These are phyloP conservation scores for Drosophila leontia DNA, from an alignment of 1,140 invertebrate genomes.

Conservation along the genomic window DNA sequence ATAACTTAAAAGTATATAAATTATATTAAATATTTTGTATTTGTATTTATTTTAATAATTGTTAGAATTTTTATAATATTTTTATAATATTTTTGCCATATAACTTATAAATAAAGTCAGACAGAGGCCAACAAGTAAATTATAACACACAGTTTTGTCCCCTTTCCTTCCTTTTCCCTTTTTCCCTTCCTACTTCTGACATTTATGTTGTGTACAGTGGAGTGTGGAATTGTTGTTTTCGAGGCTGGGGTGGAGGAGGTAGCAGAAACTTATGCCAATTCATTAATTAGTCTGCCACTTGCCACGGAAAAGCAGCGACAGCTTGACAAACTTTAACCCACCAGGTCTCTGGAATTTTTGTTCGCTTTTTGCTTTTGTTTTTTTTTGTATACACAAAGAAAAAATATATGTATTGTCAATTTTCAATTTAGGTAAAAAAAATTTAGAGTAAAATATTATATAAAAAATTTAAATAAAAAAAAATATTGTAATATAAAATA, in stretches of 20 bases:
- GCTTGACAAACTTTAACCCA: slow-evolving; percentile 59
- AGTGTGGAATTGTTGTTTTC: neutral
- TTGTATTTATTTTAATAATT: too few species aligned
- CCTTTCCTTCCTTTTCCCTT: neutral
- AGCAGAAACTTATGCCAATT: slow-evolving; percentile 79
- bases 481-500: too few species aligned
- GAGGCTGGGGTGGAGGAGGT: neutral
- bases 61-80: neutral
- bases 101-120: neutral
- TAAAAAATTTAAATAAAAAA: too few species aligned
- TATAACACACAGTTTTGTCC: slow-evolving; percentile 21
- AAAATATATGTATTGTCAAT: neutral
- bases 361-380: neutral
- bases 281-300: slow-evolving; percentile 79
- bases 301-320: slow-evolving; percentile 54
- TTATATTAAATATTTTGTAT: neutral
- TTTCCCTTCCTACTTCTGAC: slow-evolving; percentile 17
- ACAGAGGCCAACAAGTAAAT: slow-evolving; percentile 18
- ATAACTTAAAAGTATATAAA: too few species aligned
- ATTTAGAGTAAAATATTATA: too few species aligned
- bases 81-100: neutral
- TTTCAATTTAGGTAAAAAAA: too few species aligned
- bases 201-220: slow-evolving; percentile 42
- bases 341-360: slow-evolving; percentile 5
- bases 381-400: neutral